Percentiles rank a stretch among this genome's conserved stretches.
These are phyloP conservation scores for Monopis laevigella DNA, from an alignment of 2,888 invertebrate species.

Conservation along the genomic window DNA sequence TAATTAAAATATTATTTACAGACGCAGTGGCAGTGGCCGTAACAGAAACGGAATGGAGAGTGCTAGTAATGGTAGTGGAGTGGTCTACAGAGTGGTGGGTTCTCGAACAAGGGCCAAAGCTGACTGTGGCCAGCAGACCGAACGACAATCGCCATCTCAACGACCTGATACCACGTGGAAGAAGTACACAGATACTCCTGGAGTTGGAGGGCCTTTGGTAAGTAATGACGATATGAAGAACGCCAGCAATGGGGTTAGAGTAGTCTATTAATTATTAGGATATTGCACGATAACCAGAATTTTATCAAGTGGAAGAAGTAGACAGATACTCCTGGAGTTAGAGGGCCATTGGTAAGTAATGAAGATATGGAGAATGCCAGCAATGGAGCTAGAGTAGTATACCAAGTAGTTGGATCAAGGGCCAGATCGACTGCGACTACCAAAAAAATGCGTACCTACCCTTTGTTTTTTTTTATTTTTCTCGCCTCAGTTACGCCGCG, in stretches of 20 bases:
- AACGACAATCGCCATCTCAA: slow-evolving; percentile 39
- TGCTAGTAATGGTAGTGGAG: slow-evolving; percentile 54
- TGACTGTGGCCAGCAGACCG: slow-evolving; percentile 62
- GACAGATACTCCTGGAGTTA: neutral
- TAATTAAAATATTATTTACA: slow-evolving; percentile 23
- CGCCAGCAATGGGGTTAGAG: too few relatives aligned
- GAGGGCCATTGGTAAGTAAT: slow-evolving; percentile 29
- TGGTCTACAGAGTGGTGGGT: slow-evolving; percentile 59
- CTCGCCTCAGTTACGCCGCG: too few relatives aligned
- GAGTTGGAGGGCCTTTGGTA: slow-evolving; percentile 65
- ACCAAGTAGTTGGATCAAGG: slow-evolving; percentile 50
- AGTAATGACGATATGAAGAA: slow-evolving; percentile 1
- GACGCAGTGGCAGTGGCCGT: slow-evolving; percentile 64
- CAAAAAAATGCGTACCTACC: too few relatives aligned
- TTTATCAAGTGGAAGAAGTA: neutral
- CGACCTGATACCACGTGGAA: slow-evolving; percentile 69
- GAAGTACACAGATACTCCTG: slow-evolving; percentile 72
- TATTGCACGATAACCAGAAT: too few relatives aligned
- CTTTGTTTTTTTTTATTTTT: too few relatives aligned
- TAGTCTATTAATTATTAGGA: too few relatives aligned
- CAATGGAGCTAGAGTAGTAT: slow-evolving; percentile 61
- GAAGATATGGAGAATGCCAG: slow-evolving; percentile 54
- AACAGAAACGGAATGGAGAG: slow-evolving; percentile 61
- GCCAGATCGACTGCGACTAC: slow-evolving; percentile 27
- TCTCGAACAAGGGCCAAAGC: slow-evolving; percentile 51